Evolutionary conservation across 2,888 invertebrate species (phyloP).

Genomic region (Cotesia congregata): DNA sequence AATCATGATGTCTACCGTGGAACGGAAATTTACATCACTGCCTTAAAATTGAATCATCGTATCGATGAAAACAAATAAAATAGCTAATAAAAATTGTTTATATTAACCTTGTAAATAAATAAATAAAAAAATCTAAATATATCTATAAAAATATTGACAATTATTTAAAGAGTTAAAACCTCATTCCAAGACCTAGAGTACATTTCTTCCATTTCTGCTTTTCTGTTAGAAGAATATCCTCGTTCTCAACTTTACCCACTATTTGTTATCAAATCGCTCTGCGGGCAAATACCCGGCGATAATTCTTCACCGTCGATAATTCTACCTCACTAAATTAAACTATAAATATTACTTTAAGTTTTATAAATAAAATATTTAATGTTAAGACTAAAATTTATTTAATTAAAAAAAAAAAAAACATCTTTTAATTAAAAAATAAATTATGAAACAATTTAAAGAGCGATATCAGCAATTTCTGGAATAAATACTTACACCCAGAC

Average conservation of each 20-base stretch:
- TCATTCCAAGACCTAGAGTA: not conserved
- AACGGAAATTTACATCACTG: constrained; percentile 41
- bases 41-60: constrained; percentile 46
- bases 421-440: not conserved
- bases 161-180: constrained; percentile 25
- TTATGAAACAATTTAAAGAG: not conserved
- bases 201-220: constrained; percentile 49
- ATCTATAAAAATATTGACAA: constrained; percentile 15
- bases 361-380: not conserved
- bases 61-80: constrained; percentile 42
- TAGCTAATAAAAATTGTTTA: constrained; percentile 40
- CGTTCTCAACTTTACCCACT: constrained; percentile 60
- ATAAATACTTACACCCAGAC: not conserved
- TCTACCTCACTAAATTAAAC: not conserved
- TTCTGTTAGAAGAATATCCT: constrained; percentile 62
- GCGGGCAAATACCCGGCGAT: not conserved
- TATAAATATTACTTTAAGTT: not conserved
- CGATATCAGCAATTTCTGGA: not conserved
- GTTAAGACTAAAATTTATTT: not conserved
- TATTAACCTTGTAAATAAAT: constrained; percentile 58
- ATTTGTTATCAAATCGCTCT: constrained; percentile 43
- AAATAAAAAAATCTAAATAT: constrained; percentile 50
- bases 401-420: not conserved
- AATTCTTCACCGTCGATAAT: not conserved
- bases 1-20: constrained; percentile 21